These are phyloP conservation scores for Peromyscus nudipes DNA, from an alignment of 2,797 vertebrate species.

Conservation along the genomic window DNA sequence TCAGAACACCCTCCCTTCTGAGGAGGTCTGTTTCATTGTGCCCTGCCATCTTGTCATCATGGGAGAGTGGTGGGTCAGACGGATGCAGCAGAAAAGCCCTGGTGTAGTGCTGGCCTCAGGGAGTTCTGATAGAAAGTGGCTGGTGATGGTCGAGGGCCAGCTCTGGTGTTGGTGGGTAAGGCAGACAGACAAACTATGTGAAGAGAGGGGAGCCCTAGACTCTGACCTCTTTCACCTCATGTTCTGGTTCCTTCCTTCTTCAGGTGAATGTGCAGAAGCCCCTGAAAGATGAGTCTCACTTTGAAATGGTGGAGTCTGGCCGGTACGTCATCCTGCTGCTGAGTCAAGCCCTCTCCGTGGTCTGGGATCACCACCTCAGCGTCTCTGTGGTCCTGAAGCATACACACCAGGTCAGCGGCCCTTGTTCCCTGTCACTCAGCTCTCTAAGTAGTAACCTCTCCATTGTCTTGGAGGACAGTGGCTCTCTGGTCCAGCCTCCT, in stretches of 20 bases:
- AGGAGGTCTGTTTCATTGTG: not conserved
- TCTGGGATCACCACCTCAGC: slow-evolving; percentile 94
- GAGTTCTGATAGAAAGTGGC: not conserved
- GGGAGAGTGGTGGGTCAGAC: not conserved
- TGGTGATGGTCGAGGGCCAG: not conserved
- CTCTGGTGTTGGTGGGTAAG: accelerated
- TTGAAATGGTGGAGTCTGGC: slow-evolving; percentile 95
- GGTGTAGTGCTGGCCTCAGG: not conserved
- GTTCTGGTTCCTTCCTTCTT: not conserved
- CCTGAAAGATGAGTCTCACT: slow-evolving; percentile 88
- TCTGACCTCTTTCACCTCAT: no score
- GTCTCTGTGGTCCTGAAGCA: slow-evolving; percentile 93
- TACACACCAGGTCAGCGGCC: slow-evolving; percentile 89
- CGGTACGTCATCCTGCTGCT: slow-evolving; percentile 93
- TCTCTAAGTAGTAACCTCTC: not conserved
- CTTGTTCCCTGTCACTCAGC: not conserved
- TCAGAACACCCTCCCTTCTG: not conserved
- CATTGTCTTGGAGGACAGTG: accelerated
- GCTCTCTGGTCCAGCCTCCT: not conserved
- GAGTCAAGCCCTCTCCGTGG: slow-evolving; percentile 92
- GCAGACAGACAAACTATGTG: not conserved
- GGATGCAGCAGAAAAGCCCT: not conserved
- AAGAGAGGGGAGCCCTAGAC: not conserved
- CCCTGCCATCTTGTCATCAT: not conserved
- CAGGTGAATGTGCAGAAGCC: slow-evolving; percentile 94